These are phyloP conservation scores for Scartelaos histophorus DNA, from an alignment of 2,113 vertebrate species.

Conservation along the genomic window DNA sequence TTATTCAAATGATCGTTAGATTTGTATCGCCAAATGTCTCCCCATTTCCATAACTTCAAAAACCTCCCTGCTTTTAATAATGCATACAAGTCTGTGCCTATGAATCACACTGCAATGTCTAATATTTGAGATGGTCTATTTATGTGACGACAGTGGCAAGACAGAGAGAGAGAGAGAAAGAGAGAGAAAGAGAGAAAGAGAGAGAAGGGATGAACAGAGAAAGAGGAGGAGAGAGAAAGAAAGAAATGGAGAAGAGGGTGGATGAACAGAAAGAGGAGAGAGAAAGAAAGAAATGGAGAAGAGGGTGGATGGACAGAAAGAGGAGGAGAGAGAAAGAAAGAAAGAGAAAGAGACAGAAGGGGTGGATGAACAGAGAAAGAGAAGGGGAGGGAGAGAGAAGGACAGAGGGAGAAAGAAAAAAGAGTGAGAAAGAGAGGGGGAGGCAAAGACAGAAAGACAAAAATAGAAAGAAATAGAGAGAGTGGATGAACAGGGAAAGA, in stretches of 20 bases:
- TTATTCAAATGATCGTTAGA: conserved; percentile 59
- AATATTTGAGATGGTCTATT: conserved; percentile 46
- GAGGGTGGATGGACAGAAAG: no score
- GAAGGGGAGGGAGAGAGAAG: no score
- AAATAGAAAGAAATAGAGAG: no score
- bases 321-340: not conserved
- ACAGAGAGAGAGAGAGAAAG: not conserved
- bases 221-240: not conserved
- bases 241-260: no score
- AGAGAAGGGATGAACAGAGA: not conserved
- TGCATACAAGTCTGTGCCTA: conserved; percentile 47
- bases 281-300: no score
- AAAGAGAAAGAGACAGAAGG: no score
- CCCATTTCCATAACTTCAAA: conserved; percentile 67
- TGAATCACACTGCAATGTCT: conserved; percentile 42
- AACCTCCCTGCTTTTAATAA: conserved; percentile 57
- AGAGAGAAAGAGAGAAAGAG: not conserved
- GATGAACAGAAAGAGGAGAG: not conserved
- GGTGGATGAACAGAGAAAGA: no score
- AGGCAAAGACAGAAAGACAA: no score
- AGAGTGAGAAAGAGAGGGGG: no score
- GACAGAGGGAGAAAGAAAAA: no score
- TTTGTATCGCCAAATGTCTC: conserved; percentile 53
- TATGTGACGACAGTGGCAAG: conserved; percentile 32
- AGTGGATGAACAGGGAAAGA: no score